These are phyloP conservation scores for Tenualosa ilisha DNA, from an alignment of 2,797 vertebrate genomes.

Conservation along the genomic window DNA sequence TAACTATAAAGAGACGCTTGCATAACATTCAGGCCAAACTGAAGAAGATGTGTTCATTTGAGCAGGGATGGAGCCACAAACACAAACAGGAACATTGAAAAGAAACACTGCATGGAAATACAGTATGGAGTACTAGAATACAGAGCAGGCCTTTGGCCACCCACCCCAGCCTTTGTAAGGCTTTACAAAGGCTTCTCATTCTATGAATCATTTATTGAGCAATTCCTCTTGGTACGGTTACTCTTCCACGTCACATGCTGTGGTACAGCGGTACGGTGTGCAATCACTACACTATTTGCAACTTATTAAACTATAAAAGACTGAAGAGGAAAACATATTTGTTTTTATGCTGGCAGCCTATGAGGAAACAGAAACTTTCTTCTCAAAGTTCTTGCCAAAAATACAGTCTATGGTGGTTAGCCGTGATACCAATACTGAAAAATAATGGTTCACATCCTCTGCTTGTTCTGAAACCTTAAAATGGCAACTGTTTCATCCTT, in stretches of 20 bases:
- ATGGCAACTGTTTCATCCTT: background rate
- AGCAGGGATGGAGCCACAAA: background rate
- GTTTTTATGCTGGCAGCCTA: background rate
- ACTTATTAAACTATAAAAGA: background rate
- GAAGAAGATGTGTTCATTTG: background rate
- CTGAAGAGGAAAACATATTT: background rate
- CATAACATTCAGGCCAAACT: slow-evolving; percentile 11
- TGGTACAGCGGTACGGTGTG: no score
- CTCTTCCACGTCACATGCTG: background rate
- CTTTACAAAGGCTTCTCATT: background rate
- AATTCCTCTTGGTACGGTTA: background rate
- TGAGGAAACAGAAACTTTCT: background rate
- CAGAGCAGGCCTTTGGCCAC: background rate
- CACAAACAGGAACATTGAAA: background rate
- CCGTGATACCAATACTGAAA: background rate
- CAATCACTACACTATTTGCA: background rate
- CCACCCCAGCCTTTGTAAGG: background rate
- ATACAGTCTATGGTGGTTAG: background rate
- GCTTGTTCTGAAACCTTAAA: background rate
- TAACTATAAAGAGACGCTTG: background rate
- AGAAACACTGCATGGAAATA: background rate
- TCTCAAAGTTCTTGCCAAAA: background rate
- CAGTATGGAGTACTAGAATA: background rate
- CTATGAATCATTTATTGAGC: background rate
- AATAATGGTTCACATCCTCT: slow-evolving; percentile 13